Percentiles rank a stretch among this genome's conserved stretches.
Conservation (phyloP, 2,888 invertebrate species). For the Oconnorella tubifera region DNA sequence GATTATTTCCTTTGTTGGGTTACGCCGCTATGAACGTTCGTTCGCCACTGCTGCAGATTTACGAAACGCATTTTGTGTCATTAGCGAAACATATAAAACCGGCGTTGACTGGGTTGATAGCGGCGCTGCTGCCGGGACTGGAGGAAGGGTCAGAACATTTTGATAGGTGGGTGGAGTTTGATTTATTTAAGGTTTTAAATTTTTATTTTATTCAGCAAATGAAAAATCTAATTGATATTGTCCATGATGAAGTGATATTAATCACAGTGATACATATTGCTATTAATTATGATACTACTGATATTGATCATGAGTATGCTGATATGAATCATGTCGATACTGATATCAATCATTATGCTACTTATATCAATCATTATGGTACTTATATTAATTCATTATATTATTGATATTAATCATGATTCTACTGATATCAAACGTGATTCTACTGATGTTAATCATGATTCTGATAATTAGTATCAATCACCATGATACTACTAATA, state of each 20-base stretch:
- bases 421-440: no score
- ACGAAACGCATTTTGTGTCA: constrained; percentile 81
- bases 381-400: background rate
- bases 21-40: constrained; percentile 87
- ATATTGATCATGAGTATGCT: no score
- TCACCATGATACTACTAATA: background rate
- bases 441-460: no score
- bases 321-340: no score
- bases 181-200: background rate
- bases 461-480: no score
- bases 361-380: no score
- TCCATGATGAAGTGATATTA: no score
- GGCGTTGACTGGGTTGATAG: constrained; percentile 80
- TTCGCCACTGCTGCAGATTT: constrained; percentile 74
- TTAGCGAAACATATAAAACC: constrained; percentile 73
- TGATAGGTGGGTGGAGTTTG: constrained; percentile 61
- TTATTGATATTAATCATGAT: background rate
- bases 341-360: no score
- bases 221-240: no score
- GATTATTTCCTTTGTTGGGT: constrained; percentile 81
- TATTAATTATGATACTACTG: no score
- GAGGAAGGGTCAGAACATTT: constrained; percentile 81
- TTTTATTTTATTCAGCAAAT: no score
- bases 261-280: no score
- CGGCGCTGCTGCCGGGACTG: constrained; percentile 80